These are phyloP conservation scores for Puntigrus tetrazona DNA, from an alignment of 2,113 vertebrate species.

Conservation along the genomic window DNA sequence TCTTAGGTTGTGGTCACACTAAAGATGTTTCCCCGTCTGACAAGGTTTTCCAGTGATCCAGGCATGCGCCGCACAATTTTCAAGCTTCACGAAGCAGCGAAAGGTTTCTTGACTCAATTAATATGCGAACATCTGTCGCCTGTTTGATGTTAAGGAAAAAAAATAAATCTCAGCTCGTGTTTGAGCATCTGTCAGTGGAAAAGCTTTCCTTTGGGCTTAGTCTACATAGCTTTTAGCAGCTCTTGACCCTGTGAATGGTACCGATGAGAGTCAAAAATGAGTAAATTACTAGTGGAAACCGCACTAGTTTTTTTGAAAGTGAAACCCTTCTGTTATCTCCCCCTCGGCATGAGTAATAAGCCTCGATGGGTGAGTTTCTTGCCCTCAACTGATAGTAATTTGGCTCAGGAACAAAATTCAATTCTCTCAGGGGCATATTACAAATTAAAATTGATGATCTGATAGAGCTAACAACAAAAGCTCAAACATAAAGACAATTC, in stretches of 20 bases:
- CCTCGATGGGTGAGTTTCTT: neutral
- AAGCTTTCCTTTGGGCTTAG: constrained; percentile 57
- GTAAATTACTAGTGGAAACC: constrained; percentile 58
- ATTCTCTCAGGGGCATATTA: neutral
- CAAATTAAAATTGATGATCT: neutral
- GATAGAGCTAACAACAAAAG: neutral
- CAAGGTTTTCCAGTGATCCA: constrained; percentile 29
- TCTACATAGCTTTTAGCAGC: constrained; percentile 66
- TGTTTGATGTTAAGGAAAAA: constrained; percentile 65
- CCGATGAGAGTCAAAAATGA: constrained; percentile 52
- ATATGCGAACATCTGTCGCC: constrained; percentile 74
- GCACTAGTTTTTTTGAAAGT: neutral
- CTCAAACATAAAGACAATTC: neutral
- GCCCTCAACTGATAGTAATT: constrained; percentile 2
- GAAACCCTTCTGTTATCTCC: constrained; percentile 8
- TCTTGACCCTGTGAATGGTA: constrained; percentile 65
- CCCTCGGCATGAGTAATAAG: neutral
- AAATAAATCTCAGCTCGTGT: constrained; percentile 54
- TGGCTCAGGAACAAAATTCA: neutral
- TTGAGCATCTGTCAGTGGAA: constrained; percentile 64
- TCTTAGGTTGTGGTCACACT: neutral
- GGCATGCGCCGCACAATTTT: constrained; percentile 62
- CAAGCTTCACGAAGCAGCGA: constrained; percentile 55
- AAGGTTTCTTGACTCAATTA: constrained; percentile 62
- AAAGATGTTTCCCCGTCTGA: constrained; percentile 8